These are phyloP conservation scores for Balearica regulorum DNA, from an alignment of 2,797 vertebrate species.

Conservation along the genomic window DNA sequence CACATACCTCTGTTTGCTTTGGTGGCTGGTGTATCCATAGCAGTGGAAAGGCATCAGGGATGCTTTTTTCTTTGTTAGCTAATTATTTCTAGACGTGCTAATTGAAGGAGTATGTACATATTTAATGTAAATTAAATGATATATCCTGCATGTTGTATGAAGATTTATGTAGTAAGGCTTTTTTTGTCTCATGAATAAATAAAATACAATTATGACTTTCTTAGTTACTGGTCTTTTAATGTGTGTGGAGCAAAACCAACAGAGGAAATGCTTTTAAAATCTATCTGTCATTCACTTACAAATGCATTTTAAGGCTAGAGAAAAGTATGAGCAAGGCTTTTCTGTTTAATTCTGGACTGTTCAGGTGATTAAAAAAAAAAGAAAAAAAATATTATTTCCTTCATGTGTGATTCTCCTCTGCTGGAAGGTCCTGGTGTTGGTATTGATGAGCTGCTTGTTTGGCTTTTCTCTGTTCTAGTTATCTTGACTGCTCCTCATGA, in stretches of 20 bases:
- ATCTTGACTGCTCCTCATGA: neutral
- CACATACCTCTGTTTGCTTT: neutral
- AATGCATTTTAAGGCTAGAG: neutral
- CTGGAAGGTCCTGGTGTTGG: neutral
- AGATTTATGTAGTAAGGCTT: neutral
- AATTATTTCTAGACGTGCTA: neutral
- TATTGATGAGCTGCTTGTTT: neutral
- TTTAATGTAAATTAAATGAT: neutral
- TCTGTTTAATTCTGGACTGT: neutral
- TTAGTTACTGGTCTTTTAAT: neutral
- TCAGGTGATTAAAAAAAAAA: neutral
- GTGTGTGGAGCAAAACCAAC: neutral
- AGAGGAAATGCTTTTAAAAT: neutral
- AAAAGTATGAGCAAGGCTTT: neutral
- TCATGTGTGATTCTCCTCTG: neutral
- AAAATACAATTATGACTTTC: neutral
- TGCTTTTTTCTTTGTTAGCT: neutral
- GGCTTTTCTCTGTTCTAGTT: neutral
- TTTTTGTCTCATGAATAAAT: neutral
- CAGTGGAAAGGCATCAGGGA: neutral
- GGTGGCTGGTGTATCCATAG: accelerated
- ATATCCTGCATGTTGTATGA: neutral
- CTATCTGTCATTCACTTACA: neutral
- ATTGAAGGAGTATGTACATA: neutral
- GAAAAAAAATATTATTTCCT: neutral